Evolutionary conservation across 2,797 vertebrate species (phyloP).

Genomic region (Lophius americanus): DNA sequence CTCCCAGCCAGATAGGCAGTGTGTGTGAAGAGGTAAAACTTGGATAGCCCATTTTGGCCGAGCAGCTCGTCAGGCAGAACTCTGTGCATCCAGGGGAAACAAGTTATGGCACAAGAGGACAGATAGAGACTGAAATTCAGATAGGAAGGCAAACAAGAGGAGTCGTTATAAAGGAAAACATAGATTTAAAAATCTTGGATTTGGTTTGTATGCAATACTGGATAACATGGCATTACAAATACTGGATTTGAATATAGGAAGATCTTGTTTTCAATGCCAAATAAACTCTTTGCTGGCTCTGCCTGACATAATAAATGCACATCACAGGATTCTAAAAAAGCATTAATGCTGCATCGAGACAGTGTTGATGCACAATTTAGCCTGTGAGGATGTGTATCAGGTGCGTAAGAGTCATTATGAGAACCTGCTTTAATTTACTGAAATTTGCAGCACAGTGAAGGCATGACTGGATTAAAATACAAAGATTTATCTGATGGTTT

Average conservation of each 20-base stretch:
- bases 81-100: conserved; percentile 38
- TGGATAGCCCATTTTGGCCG: conserved; percentile 12
- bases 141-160: conserved; percentile 2
- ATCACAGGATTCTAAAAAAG: background rate
- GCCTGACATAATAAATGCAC: background rate
- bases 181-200: background rate
- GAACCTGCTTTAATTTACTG: background rate
- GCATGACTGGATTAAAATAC: too few species aligned
- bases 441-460: too few species aligned
- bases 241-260: too few species aligned
- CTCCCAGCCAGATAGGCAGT: conserved; percentile 9
- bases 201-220: background rate
- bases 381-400: background rate
- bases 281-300: too few species aligned
- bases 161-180: conserved; percentile 6
- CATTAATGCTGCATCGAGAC: conserved; percentile 1
- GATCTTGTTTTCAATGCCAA: background rate
- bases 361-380: background rate
- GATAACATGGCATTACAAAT: conserved; percentile 11
- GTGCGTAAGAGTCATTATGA: conserved; percentile 3
- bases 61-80: conserved; percentile 22
- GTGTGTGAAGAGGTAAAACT: conserved; percentile 28
- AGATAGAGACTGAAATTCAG: conserved; percentile 25
- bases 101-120: conserved; percentile 38
- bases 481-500: too few species aligned